These are phyloP conservation scores for Pollenia angustigena DNA, from an alignment of 2,888 invertebrate species.

Conservation along the genomic window DNA sequence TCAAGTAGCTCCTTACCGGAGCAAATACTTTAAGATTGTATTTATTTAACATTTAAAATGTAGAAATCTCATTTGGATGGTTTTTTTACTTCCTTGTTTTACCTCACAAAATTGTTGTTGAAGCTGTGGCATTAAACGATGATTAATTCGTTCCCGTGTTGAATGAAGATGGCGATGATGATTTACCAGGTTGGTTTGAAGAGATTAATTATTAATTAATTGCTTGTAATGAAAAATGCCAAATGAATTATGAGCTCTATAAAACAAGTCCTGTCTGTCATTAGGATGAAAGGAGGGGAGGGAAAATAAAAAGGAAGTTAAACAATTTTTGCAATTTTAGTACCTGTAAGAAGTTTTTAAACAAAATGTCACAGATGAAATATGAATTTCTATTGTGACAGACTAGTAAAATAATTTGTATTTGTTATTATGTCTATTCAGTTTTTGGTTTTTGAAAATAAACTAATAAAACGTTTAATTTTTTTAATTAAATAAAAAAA, in stretches of 20 bases:
- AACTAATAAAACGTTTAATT: background rate
- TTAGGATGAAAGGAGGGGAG: background rate
- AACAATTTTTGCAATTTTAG: conserved; percentile 13
- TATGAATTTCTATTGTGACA: conserved; percentile 15
- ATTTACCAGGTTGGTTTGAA: conserved; percentile 40
- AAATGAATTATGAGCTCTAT: conserved; percentile 67
- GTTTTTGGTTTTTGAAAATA: background rate
- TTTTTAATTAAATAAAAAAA: background rate
- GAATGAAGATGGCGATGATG: conserved; percentile 46
- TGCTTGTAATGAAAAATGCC: conserved; percentile 68
- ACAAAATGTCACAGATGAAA: conserved; percentile 9
- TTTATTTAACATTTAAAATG: conserved; percentile 65
- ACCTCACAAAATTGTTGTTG: background rate
- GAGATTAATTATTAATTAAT: conserved; percentile 73
- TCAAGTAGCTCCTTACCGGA: background rate
- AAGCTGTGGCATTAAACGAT: conserved; percentile 6
- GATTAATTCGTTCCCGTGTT: conserved; percentile 45
- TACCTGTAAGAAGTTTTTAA: conserved; percentile 67
- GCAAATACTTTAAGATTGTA: conserved; percentile 61
- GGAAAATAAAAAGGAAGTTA: background rate
- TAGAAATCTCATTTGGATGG: conserved; percentile 47
- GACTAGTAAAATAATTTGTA: conserved; percentile 26
- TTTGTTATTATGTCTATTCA: conserved; percentile 15
- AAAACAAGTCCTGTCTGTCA: conserved; percentile 23
- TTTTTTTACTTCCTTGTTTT: background rate